Evolutionary conservation across 2,113 vertebrate species (phyloP).

Genomic region (Ramphastos sulfuratus): DNA sequence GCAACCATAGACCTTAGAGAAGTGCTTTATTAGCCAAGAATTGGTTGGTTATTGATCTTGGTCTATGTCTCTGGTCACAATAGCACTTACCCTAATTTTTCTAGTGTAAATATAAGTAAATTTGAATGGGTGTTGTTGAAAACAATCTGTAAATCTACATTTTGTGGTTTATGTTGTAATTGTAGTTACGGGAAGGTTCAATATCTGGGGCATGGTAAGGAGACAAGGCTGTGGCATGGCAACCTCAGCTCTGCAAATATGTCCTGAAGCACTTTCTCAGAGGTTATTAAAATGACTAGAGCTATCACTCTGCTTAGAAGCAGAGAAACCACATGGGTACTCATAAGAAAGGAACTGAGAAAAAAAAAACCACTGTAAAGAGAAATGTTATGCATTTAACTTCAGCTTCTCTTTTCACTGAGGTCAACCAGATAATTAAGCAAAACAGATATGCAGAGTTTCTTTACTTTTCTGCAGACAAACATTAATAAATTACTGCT

Average conservation of each 20-base stretch:
- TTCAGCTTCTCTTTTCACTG: conserved; percentile 51
- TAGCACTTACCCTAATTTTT: conserved; percentile 99
- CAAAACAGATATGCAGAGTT: conserved; percentile 61
- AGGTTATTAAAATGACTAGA: conserved; percentile 78
- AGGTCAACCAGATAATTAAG: conserved; percentile 80
- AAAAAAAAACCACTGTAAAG: conserved; percentile 30
- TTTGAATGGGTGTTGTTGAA: conserved; percentile 96
- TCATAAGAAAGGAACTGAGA: conserved; percentile 66
- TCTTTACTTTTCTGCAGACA: conserved; percentile 71
- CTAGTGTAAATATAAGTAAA: conserved; percentile 99
- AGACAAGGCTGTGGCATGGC: conserved; percentile 90
- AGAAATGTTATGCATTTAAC: conserved; percentile 73
- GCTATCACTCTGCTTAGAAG: conserved; percentile 76
- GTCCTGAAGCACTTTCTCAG: conserved; percentile 81
- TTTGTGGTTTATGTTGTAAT: conserved; percentile 95
- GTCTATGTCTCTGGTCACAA: conserved; percentile 96
- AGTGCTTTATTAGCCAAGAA: conserved; percentile 99
- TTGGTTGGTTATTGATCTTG: conserved; percentile 97
- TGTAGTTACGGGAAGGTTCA: conserved; percentile 99
- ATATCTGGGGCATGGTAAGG: conserved; percentile 93
- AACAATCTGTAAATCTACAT: conserved; percentile 95
- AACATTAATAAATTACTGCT: conserved; percentile 67
- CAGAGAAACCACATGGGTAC: conserved; percentile 77
- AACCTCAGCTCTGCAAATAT: conserved; percentile 84
- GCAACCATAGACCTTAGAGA: conserved; percentile 92